A percentile compares a stretch with the other conserved stretches of the same genome.
Conservation (phyloP, 2,797 vertebrate genomes). For the Chelonia mydas region DNA sequence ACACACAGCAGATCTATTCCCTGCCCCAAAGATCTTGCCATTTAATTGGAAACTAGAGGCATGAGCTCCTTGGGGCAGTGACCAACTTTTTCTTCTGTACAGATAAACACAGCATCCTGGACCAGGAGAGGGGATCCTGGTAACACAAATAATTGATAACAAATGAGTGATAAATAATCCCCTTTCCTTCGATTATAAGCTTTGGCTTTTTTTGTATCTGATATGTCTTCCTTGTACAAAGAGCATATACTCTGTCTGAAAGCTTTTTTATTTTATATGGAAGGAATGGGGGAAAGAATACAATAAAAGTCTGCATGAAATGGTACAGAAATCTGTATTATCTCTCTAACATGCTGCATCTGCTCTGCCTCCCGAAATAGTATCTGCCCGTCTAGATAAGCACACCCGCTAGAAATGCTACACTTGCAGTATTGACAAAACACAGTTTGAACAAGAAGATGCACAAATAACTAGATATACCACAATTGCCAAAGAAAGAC, state of each 20-base stretch:
- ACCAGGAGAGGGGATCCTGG: no score
- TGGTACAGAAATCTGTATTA: background rate
- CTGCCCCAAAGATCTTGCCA: background rate
- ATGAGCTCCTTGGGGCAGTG: background rate
- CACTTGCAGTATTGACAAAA: background rate
- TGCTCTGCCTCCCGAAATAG: background rate
- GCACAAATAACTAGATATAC: background rate
- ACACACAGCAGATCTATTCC: rapidly evolving
- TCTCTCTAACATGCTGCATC: background rate
- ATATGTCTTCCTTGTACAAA: background rate
- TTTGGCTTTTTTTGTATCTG: background rate
- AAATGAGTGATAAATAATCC: background rate
- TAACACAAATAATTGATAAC: background rate
- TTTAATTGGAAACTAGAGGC: background rate
- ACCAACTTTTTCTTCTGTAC: background rate
- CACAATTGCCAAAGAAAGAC: rapidly evolving
- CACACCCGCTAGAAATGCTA: background rate
- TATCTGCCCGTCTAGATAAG: background rate
- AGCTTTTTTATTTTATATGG: background rate
- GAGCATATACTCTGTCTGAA: background rate
- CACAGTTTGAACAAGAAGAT: background rate
- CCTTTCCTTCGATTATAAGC: background rate
- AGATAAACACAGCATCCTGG: no score
- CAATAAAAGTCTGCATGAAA: background rate
- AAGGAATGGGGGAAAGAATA: background rate